A percentile compares a stretch with the other conserved stretches of the same genome.
These are phyloP conservation scores for Poeciliopsis paucimaculata DNA, from an alignment of 2,797 vertebrate species.

Conservation along the genomic window DNA sequence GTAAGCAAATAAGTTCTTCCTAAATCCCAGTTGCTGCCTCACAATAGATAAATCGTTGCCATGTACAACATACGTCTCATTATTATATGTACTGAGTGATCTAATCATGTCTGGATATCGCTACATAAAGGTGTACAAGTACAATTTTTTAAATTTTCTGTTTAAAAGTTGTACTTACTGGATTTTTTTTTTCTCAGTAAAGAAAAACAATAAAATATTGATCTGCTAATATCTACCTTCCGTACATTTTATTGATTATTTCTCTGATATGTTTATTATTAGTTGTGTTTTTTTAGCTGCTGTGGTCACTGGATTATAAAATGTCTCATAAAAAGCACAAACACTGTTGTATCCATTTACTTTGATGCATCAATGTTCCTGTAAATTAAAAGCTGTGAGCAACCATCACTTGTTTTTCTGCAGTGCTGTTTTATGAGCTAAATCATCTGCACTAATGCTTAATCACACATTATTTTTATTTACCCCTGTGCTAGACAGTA, in stretches of 20 bases:
- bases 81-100: neutral
- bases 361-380: neutral
- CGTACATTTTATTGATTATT: neutral
- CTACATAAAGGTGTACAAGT: neutral
- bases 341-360: neutral
- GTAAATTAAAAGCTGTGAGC: neutral
- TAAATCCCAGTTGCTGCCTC: neutral
- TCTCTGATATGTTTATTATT: neutral
- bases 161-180: neutral
- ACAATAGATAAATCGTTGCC: neutral
- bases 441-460: neutral
- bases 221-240: neutral
- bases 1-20: constrained; percentile 59
- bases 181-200: neutral
- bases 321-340: neutral
- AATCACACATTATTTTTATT: neutral
- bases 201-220: neutral
- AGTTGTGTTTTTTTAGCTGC: neutral
- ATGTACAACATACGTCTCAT: neutral
- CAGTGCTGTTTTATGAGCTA: neutral
- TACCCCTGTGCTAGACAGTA: neutral
- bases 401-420: neutral
- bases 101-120: neutral
- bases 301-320: neutral
- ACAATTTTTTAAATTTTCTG: neutral